Percentiles rank a stretch among this genome's conserved stretches.
Evolutionary conservation across 2,113 vertebrate species (phyloP).

Genomic region (Malurus cyaneus): DNA sequence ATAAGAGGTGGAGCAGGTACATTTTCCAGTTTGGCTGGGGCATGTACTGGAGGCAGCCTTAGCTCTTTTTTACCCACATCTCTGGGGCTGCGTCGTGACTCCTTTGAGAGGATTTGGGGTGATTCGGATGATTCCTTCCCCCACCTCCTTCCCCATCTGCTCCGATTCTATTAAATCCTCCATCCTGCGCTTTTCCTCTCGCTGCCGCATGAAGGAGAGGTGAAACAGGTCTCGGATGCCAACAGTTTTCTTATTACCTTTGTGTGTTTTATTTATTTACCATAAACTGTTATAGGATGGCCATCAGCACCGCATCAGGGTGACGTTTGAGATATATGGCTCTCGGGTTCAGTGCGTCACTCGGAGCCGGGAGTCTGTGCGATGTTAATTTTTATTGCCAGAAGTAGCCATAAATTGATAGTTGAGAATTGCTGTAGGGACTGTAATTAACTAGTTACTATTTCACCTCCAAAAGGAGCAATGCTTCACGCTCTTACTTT

Average conservation of each 20-base stretch:
- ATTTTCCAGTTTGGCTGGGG: neutral
- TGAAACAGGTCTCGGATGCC: accelerated
- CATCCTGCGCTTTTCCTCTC: accelerated
- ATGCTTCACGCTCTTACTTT: conserved; percentile 75
- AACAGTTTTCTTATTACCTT: neutral
- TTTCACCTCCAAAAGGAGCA: conserved; percentile 80
- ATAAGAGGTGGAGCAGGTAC: neutral
- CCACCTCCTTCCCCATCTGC: neutral
- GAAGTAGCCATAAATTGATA: conserved; percentile 74
- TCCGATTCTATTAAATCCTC: neutral
- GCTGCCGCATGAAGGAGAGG: accelerated
- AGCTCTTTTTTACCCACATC: neutral
- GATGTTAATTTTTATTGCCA: conserved; percentile 73
- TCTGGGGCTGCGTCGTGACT: neutral
- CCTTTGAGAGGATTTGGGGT: neutral
- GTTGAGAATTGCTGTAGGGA: conserved; percentile 68
- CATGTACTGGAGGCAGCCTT: neutral
- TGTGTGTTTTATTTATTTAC: conserved; percentile 54
- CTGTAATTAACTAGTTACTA: conserved; percentile 79
- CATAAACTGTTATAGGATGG: neutral
- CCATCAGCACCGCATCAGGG: neutral
- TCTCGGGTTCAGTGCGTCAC: neutral
- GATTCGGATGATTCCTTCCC: neutral
- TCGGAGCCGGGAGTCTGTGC: conserved; percentile 29
- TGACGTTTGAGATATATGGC: conserved; percentile 15